Base-by-base conservation (phyloP, 2,797 vertebrate genomes). In the Aplochiton taeniatus region DNA sequence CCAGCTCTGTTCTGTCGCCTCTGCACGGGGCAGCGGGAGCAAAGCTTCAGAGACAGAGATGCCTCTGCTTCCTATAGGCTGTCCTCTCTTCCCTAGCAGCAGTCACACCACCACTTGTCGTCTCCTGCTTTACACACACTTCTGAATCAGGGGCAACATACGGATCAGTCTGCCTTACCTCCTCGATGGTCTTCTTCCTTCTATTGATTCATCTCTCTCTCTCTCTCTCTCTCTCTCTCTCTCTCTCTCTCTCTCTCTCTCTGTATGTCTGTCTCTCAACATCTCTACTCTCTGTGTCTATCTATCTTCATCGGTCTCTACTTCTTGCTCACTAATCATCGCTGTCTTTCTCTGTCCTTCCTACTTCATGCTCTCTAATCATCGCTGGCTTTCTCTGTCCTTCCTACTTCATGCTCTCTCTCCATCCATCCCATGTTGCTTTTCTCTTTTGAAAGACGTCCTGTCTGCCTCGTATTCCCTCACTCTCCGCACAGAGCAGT, bases 61-160 rank as follows among this genome's bases (percentile, higher is more conserved):
- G 69, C 65, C 63, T 68, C 68, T 50, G 58, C 74, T 61, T 77
- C 65, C 19, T 69, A 50, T 50, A 78, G 77, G 11, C 51, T 20
- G 14, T 20, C 61, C 4, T 61, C 62, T 60, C 68, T 14, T 9
- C 13, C 31, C 14, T 58, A 41, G 31, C 17, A 58, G 0, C 67
- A 66, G 79, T 76, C 61, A 51, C 71, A 13, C 49, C 8, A 7
- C 7, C 53, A 47, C 61, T 70, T 73, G 71, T 80, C 77, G 75
- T 80, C 79, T 77, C 75, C 61, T 46, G 65, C 73, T 65, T 76
- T 20, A 42, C 57, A 56, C 69, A 74, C 51, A 18, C 76, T 63
- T 65, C 68, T 53, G 63, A 78, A 80, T 81, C 72, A 74, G 77
- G 66, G 70, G 63, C 74, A 85, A 73, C 63, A 4, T 41, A 65